Conservation (phyloP, 2,888 invertebrate species). For the Aphrophora alni region DNA sequence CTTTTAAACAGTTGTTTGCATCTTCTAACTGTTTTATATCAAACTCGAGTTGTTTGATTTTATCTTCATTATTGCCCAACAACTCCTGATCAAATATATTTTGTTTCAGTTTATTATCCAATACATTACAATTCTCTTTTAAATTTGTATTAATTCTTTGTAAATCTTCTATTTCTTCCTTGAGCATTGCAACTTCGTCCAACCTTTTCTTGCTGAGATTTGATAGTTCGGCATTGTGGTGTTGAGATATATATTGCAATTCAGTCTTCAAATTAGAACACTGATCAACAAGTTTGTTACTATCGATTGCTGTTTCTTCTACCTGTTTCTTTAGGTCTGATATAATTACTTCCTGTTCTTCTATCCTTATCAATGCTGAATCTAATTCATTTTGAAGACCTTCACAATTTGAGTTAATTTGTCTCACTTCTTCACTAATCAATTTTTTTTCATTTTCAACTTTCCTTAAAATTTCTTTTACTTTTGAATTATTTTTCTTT, state of each 20-base stretch:
- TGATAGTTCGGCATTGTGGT: slow-evolving; percentile 25
- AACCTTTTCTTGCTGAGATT: slow-evolving; percentile 29
- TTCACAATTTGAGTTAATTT: slow-evolving; percentile 18
- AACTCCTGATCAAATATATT: not conserved
- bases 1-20: slow-evolving; percentile 47
- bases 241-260: slow-evolving; percentile 56
- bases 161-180: slow-evolving; percentile 34
- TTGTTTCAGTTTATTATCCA: not conserved
- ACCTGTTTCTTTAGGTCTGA: slow-evolving; percentile 12
- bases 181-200: slow-evolving; percentile 28
- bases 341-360: not conserved
- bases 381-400: slow-evolving; percentile 21
- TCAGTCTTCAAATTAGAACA: slow-evolving; percentile 60
- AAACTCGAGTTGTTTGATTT: slow-evolving; percentile 54
- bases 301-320: slow-evolving; percentile 10
- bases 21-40: slow-evolving; percentile 50
- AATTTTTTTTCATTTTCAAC: slow-evolving; percentile 9
- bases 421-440: not conserved
- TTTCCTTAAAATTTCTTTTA: not conserved
- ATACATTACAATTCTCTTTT: slow-evolving; percentile 23
- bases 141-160: slow-evolving; percentile 30
- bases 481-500: not conserved
- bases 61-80: slow-evolving; percentile 54
- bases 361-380: not conserved
- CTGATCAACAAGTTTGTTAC: slow-evolving; percentile 51